These are phyloP conservation scores for Cantharis rustica DNA, from an alignment of 2,888 invertebrate genomes.

Conservation along the genomic window DNA sequence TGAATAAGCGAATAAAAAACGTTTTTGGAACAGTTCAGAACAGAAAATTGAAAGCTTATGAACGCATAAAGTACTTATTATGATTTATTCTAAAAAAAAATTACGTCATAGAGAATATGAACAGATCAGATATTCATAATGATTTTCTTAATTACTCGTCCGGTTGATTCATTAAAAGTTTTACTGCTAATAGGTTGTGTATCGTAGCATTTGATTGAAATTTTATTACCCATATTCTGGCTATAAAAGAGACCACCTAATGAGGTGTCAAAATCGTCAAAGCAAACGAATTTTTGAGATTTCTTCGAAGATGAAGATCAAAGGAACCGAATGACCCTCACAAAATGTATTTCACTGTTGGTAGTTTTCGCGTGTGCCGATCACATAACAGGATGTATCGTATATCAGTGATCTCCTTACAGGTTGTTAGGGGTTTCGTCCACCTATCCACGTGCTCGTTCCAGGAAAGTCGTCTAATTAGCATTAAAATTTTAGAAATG, in stretches of 20 bases:
- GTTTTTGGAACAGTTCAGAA: too few relatives aligned
- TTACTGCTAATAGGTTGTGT: background rate
- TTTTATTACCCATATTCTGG: background rate
- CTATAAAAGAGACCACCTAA: slow-evolving; percentile 15
- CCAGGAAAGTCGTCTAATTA: slow-evolving; percentile 26
- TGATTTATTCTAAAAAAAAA: background rate
- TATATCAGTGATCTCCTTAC: slow-evolving; percentile 29
- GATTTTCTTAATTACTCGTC: background rate
- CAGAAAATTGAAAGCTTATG: background rate
- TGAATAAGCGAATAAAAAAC: too few relatives aligned
- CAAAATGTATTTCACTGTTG: slow-evolving; percentile 26
- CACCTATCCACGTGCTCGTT: slow-evolving; percentile 32
- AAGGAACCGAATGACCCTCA: slow-evolving; percentile 30
- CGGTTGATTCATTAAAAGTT: background rate
- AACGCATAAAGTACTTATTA: too few relatives aligned
- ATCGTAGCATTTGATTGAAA: background rate
- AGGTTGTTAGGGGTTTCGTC: slow-evolving; percentile 24
- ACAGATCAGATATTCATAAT: background rate
- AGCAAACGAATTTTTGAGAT: slow-evolving; percentile 23
- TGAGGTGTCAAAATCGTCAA: slow-evolving; percentile 23
- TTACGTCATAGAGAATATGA: background rate
- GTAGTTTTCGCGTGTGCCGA: slow-evolving; percentile 30
- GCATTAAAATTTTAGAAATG: slow-evolving; percentile 10
- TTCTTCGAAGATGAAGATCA: slow-evolving; percentile 25
- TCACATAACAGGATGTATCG: slow-evolving; percentile 37